phyloP scores from a whole-genome alignment of 2,888 invertebrate species.

The Drosophila bunnanda region DNA sequence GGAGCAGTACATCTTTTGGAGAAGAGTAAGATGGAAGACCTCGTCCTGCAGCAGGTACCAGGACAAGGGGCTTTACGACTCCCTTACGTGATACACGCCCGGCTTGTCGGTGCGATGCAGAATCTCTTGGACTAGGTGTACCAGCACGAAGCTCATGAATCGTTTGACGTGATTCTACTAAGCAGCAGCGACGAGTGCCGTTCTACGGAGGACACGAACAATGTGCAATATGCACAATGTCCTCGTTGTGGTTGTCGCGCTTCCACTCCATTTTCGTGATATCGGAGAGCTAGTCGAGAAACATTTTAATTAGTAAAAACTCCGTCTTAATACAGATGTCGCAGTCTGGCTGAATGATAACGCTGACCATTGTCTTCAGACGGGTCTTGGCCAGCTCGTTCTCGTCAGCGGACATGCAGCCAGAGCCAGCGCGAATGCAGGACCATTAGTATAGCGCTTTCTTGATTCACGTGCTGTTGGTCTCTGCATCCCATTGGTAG shows the following conservation, averaged over 20 bases:
- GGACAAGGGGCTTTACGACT: conserved; percentile 92
- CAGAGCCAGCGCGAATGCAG: conserved; percentile 85
- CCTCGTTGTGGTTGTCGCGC: conserved; percentile 85
- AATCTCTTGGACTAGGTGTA: conserved; percentile 89
- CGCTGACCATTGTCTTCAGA: conserved; percentile 87
- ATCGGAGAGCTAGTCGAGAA: conserved; percentile 86
- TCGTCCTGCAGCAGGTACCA: conserved; percentile 93
- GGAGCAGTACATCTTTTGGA: conserved; percentile 91
- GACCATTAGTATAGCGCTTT: conserved; percentile 85
- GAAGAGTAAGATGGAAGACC: conserved; percentile 73
- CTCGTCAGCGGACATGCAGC: conserved; percentile 86
- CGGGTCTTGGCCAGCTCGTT: conserved; percentile 87
- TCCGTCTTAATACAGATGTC: conserved; percentile 87
- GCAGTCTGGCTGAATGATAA: conserved; percentile 87
- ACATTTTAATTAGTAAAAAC: conserved; percentile 87
- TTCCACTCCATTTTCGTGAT: conserved; percentile 86
- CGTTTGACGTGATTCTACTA: conserved; percentile 81
- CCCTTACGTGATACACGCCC: conserved; percentile 94
- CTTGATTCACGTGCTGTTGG: conserved; percentile 86
- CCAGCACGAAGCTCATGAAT: conserved; percentile 85
- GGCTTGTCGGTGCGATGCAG: conserved; percentile 91
- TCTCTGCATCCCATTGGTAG: conserved; percentile 83
- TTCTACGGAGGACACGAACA: conserved; percentile 90
- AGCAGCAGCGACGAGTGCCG: conserved; percentile 87
- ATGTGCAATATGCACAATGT: conserved; percentile 88